These are phyloP conservation scores for Cephus pygmeus DNA, from an alignment of 2,888 invertebrate genomes.

Conservation along the genomic window DNA sequence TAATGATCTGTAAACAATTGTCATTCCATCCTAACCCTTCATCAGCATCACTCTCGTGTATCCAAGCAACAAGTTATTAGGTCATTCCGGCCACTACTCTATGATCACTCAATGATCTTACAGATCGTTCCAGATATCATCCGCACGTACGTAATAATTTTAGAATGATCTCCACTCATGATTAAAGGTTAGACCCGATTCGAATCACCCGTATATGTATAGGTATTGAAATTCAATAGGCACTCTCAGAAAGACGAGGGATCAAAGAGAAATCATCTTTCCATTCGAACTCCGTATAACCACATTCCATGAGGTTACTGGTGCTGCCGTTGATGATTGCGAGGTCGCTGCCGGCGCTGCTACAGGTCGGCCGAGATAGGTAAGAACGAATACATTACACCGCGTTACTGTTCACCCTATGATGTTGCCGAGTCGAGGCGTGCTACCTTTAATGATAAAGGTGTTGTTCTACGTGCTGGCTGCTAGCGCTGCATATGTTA, in stretches of 20 bases:
- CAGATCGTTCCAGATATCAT: neutral
- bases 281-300: neutral
- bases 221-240: neutral
- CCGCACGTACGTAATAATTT: neutral
- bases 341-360: neutral
- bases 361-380: neutral
- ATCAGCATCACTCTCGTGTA: neutral
- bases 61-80: neutral
- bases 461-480: constrained; percentile 48
- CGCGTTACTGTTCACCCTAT: constrained; percentile 10
- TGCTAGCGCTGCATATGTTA: constrained; percentile 46
- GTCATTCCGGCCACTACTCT: neutral
- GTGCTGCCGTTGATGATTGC: neutral
- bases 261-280: neutral
- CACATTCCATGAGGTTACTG: neutral
- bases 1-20: neutral
- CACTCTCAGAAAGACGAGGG: neutral
- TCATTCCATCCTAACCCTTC: neutral
- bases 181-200: neutral
- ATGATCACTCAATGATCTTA: neutral
- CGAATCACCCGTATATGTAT: neutral
- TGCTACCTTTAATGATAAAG: constrained; percentile 53
- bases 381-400: constrained; percentile 32
- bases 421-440: constrained; percentile 35
- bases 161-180: neutral